Base-by-base conservation (phyloP, 2,888 invertebrate species). In the Psylliodes chrysocephalus region DNA sequence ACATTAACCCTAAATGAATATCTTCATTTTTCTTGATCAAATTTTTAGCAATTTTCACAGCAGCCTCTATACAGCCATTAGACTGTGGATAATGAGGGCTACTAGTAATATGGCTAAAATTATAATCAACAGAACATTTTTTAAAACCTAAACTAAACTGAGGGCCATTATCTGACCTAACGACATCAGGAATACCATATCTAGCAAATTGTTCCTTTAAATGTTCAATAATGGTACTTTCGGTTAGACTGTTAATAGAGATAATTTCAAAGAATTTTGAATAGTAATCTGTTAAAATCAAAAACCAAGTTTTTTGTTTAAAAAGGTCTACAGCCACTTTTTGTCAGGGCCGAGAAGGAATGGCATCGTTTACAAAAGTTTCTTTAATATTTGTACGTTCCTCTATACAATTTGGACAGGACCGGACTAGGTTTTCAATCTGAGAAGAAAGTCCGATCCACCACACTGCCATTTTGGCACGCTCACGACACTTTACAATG, bases 91-190 rank as follows among this genome's bases (percentile, higher is more conserved):
- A 67, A 42, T 68, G 57, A 14, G 72, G 70, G 6, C 69, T 72
- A 28, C 73, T 55, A 7, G 67, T 64, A 28, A 64, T 42, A 12
- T 54, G 53, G 10, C 25, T 28, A 47, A 67, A 67, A 12, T 67
- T 42, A 35, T 61, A 64, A 17, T 42, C 18, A 14, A 3, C n/a
- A 1, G 52, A 14, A 59, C 70, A 70, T 17, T 65, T 30, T 12
- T 60, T 60, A 55, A 70, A 71, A 53, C 59, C 49, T n/a, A 33
- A 52, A 28, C 62, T 63, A 47, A 75, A 75, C 49, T 75, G 75
- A 7, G 70, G 67, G 22, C 69, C 72, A 66, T 73, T 72, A 56
- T 73, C 74, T 14, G 70, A 64, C 35, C 71, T 57, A 7, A 73
- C 66, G 28, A 67, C 61, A 17, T 75, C 71, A 6, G 73, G 71